These are phyloP conservation scores for Pterocles orientalis DNA, from an alignment of 2,113 vertebrate genomes.

Conservation along the genomic window DNA sequence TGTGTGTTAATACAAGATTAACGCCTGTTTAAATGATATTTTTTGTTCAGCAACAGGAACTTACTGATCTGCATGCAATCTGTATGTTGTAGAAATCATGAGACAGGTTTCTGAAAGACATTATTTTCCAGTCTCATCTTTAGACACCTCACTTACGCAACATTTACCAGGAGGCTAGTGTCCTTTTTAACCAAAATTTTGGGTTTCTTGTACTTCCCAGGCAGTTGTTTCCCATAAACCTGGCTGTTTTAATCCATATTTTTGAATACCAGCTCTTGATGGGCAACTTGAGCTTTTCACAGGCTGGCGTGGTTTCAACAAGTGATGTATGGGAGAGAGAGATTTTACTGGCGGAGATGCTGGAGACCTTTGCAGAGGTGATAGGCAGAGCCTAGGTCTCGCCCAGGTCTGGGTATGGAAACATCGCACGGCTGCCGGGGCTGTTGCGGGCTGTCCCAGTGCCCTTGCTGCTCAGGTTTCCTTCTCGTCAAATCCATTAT, in stretches of 20 bases:
- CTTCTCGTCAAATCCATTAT: not conserved
- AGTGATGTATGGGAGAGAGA: accelerated
- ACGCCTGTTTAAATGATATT: not conserved
- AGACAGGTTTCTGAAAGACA: not conserved
- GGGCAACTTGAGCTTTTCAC: not conserved
- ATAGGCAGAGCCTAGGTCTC: not conserved
- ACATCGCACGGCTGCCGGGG: not conserved
- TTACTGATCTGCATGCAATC: not conserved
- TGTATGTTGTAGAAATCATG: not conserved
- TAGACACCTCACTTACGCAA: not conserved
- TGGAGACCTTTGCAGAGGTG: accelerated
- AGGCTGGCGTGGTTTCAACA: not conserved
- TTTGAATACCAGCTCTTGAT: not conserved
- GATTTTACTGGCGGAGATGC: accelerated
- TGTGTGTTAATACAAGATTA: not conserved
- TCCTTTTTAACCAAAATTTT: not conserved
- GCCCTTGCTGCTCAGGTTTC: not conserved
- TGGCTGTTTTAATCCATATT: not conserved
- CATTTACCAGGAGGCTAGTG: not conserved
- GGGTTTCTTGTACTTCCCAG: not conserved
- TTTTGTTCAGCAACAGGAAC: not conserved
- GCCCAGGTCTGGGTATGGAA: not conserved
- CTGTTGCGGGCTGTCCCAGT: not conserved
- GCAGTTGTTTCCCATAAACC: not conserved
- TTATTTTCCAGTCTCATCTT: not conserved